Percentiles rank a stretch among this genome's conserved stretches.
Conservation (phyloP, 2,797 vertebrate genomes). For the Scolopax bukidnonensis region DNA sequence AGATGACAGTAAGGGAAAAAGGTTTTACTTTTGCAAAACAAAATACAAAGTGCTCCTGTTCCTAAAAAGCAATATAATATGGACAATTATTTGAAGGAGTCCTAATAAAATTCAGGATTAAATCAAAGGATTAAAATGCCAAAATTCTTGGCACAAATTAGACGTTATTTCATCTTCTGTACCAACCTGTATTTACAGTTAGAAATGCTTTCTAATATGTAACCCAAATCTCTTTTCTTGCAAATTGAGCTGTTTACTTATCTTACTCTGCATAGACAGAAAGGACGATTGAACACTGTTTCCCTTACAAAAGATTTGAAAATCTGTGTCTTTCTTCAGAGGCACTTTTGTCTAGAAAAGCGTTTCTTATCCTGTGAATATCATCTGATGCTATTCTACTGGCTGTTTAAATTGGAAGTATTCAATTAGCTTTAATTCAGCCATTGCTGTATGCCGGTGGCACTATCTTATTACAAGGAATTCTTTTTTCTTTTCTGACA, state of each 20-base stretch:
- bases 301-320: not conserved
- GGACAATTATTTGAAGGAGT: not conserved
- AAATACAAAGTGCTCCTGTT: not conserved
- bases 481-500: not conserved
- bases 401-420: not conserved
- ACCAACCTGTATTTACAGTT: not conserved
- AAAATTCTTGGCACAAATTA: not conserved
- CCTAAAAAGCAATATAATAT: not conserved
- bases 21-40: not conserved
- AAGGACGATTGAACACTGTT: not conserved
- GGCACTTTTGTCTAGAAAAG: not conserved
- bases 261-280: not conserved
- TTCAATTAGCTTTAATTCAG: slow-evolving; percentile 8
- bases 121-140: not conserved
- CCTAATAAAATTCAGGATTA: not conserved
- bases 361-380: not conserved
- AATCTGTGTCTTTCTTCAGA: not conserved
- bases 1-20: not conserved
- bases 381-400: not conserved
- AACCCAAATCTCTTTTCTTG: not conserved
- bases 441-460: not conserved
- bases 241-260: not conserved
- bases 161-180: not conserved
- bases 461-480: not conserved
- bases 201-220: not conserved